Conservation (phyloP, 1,140 invertebrate species). For the Papilio aristodemus region DNA sequence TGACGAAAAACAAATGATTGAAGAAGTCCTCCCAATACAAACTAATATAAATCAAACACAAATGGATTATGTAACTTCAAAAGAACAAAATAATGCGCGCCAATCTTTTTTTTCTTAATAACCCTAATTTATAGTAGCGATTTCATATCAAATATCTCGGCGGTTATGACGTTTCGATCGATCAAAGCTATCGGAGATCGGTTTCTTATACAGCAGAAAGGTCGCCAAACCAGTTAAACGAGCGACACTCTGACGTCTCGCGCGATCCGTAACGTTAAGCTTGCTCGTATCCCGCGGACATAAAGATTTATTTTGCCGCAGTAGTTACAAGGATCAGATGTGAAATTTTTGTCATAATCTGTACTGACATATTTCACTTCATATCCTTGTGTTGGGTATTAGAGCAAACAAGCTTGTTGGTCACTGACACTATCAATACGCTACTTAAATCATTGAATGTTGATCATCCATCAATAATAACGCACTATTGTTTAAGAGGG, state of each 20-base stretch:
- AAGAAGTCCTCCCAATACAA: neutral
- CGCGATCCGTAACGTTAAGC: neutral
- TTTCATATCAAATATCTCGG: neutral
- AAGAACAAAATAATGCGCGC: neutral
- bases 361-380: no score
- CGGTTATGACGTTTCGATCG: slow-evolving; percentile 14
- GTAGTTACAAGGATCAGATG: no score
- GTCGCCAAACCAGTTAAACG: slow-evolving; percentile 66
- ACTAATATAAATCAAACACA: no score
- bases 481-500: no score
- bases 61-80: no score
- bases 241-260: slow-evolving; percentile 30
- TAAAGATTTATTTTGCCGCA: no score
- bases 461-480: no score
- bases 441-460: no score
- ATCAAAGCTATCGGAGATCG: slow-evolving; percentile 25
- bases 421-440: no score
- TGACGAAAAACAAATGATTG: neutral
- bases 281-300: slow-evolving; percentile 7
- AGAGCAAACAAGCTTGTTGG: no score
- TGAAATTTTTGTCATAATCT: no score
- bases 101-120: neutral
- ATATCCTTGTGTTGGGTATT: no score
- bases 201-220: slow-evolving; percentile 52
- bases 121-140: neutral